phyloP scores from a whole-genome alignment of 1,140 invertebrate genomes.

The Sinella curviseta region DNA sequence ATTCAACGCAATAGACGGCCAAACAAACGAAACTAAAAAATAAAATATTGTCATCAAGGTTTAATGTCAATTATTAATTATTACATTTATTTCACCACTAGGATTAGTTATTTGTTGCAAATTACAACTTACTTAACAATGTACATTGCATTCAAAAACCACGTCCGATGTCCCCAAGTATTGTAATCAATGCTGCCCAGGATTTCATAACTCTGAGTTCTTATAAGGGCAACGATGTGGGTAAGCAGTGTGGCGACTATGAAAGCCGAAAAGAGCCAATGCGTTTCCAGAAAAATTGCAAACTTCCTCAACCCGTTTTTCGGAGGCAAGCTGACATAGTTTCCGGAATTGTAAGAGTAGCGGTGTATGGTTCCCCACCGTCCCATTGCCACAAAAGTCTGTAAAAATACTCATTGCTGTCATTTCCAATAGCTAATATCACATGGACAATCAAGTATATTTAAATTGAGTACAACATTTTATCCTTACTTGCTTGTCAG shows the following conservation, averaged over 20 bases:
- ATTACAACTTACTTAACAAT: conserved; percentile 15
- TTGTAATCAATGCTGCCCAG: background rate
- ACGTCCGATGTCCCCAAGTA: too few species aligned
- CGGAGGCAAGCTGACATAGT: background rate
- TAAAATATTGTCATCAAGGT: background rate
- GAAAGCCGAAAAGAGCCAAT: conserved; percentile 1
- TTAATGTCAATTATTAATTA: background rate
- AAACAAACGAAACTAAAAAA: conserved; percentile 84
- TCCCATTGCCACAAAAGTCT: background rate
- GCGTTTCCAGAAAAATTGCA: background rate
- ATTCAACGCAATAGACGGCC: conserved; percentile 90
- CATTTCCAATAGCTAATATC: too few species aligned
- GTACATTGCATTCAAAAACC: background rate
- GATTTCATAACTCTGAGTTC: conserved; percentile 5
- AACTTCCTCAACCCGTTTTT: background rate
- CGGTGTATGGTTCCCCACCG: background rate
- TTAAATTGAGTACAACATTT: too few species aligned
- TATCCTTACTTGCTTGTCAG: conserved; percentile 4
- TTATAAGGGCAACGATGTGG: background rate
- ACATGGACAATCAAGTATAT: background rate
- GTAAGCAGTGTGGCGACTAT: background rate
- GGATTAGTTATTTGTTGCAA: too few species aligned
- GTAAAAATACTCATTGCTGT: background rate
- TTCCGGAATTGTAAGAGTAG: background rate
- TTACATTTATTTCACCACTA: too few species aligned